Evolutionary conservation across 2,888 invertebrate genomes (phyloP), one percentile per base, ranked within the genome.

Genomic region (Perizoma flavofasciatum): DNA sequence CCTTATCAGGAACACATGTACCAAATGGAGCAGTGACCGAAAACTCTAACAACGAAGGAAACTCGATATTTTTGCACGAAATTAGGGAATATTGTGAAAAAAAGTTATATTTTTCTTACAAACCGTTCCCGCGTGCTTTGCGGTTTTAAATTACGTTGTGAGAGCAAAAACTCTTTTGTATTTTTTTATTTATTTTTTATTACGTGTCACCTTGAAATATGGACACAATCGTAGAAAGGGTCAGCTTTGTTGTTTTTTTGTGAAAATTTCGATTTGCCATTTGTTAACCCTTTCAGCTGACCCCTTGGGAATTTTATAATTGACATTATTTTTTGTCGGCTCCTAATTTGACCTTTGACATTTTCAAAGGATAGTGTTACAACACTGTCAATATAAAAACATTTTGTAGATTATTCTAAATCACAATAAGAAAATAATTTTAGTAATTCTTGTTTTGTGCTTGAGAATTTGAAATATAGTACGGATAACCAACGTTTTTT

Each of bases 41-140:
- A 83, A 83, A 83, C 75, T 72, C 65, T 64, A 48, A 71, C 70
- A 79, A 77, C 77, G 69, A 70, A 71, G 74, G 90, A 84, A 89
- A 90, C 74, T 65, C 79, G 90, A 90, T 90, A 90, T 89, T 89
- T 90, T 86, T 82, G 88, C 85, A 81, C 77, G 74, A 82, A 88
- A 86, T 85, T 80, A 79, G 81, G 82, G 84, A 87, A 87, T 86
- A 86, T 85, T 87, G 83, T 86, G 63, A 68, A 75, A 78, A 82
- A 88, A 88, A 85, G 75, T 69, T 75, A 68, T 83, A 82, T 82
- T 89, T 85, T 88, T 85, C 85, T 89, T 85, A 82, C 80, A 82
- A 84, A 85, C 76, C 80, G 74, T 73, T 73, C 72, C 75, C 74
- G 84, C 88, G 86, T 88, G 85, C 86, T 84, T 22, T 79, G 85